Evolutionary conservation across 2,888 invertebrate genomes (phyloP), one percentile per base, ranked within the genome.

Genomic region (Sesia apiformis): DNA sequence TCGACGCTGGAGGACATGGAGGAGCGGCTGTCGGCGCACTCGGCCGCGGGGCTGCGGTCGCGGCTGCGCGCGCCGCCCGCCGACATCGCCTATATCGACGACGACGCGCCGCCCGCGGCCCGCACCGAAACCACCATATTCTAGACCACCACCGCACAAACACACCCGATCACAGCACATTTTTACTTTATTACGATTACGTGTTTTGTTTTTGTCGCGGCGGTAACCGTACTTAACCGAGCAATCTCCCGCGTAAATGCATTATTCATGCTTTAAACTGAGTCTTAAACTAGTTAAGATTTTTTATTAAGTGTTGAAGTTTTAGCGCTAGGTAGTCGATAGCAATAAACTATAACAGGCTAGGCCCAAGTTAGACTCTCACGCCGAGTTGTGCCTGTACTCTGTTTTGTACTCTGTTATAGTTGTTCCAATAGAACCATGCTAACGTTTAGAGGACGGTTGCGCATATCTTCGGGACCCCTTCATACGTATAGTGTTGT

Each of bases 1-100:
- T 98, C 98, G 81, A 98, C 96, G 84, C 93, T 99, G 93, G 99
- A 99, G 94, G 99, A 99, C 92, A 92, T 99, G 92, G 98, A 97
- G 92, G 99, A 99, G 92, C 95, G 98, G 78, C 97, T 98, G 90
- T 98, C 98, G 89, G 95, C 98, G 90, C 98, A 98, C 94, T 97
- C 97, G 93, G 94, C 97, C 90, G 96, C 96, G 90, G 96, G 96
- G 87, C 94, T 96, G 91, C 96, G 96, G 92, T 95, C 94, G 91
- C 93, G 95, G 81, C 94, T 84, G 74, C 87, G 88, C 67, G 92
- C 94, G 76, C 94, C 94, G 71, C 91, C 94, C 75, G 90, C 92
- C 73, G 96, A 96, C 93, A 93, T 95, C 93, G 94, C 94, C 76
- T 96, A 93, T 91, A 94, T 94, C 87, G 94, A 94, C 90, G 93